Conservation (phyloP, 2,888 invertebrate genomes). For the Hipparchia semele region DNA sequence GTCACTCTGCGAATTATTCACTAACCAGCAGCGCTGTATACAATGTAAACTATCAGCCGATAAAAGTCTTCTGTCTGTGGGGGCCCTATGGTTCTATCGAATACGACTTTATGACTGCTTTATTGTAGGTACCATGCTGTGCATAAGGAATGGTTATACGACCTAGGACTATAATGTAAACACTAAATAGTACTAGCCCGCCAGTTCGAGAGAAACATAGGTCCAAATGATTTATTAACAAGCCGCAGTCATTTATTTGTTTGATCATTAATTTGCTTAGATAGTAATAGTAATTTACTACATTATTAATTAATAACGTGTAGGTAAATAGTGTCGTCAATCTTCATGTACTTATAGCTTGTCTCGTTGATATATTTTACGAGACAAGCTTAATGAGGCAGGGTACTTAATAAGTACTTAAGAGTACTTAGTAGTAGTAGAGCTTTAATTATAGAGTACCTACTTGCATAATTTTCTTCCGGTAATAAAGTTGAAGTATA, state of each 20-base stretch:
- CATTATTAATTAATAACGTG: background rate
- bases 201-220: background rate
- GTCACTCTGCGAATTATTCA: too few species aligned
- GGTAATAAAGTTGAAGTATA: too few species aligned
- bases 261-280: background rate
- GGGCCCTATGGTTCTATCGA: background rate
- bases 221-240: background rate
- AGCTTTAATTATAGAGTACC: too few species aligned
- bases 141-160: background rate
- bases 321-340: too few species aligned
- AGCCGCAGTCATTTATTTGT: background rate
- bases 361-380: too few species aligned
- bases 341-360: background rate
- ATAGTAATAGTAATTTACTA: background rate
- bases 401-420: too few species aligned
- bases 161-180: background rate
- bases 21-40: too few species aligned
- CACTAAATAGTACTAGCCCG: slow-evolving; percentile 2
- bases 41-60: background rate
- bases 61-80: background rate
- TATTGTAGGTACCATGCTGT: slow-evolving; percentile 1
- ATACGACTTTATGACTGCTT: slow-evolving; percentile 1
- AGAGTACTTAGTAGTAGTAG: too few species aligned
- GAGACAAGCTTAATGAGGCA: background rate
- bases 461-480: too few species aligned